Percentiles rank a stretch among this genome's conserved stretches.
Evolutionary conservation across 2,797 vertebrate genomes (phyloP).

Genomic region (Muscicapa comitata): DNA sequence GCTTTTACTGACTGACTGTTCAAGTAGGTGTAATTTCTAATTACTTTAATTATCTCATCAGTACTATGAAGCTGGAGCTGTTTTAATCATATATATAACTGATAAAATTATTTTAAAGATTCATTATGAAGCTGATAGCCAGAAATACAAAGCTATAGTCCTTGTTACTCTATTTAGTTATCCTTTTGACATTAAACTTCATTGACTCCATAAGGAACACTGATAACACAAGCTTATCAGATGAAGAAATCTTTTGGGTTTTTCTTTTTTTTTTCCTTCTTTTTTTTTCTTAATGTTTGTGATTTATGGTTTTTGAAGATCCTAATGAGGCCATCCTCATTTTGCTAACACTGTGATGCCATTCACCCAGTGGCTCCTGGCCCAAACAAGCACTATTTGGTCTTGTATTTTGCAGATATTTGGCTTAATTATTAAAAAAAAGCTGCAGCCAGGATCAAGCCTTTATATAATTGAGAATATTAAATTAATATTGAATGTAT

Average conservation of each 20-base stretch:
- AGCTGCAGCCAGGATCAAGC: neutral
- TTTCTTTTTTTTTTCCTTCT: neutral
- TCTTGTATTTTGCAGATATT: neutral
- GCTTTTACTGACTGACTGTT: slow-evolving; percentile 9
- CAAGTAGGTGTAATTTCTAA: slow-evolving; percentile 30
- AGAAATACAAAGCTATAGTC: neutral
- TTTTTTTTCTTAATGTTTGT: neutral
- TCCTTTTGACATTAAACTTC: neutral
- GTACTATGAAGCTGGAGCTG: neutral
- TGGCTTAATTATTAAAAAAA: neutral
- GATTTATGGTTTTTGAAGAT: neutral
- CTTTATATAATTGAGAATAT: neutral
- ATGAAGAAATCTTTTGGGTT: neutral
- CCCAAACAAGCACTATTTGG: neutral
- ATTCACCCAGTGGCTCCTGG: neutral
- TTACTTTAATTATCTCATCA: slow-evolving; percentile 39
- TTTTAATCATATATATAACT: neutral
- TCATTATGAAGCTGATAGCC: neutral
- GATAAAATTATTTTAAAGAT: neutral
- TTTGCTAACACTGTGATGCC: neutral
- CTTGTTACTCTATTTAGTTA: neutral
- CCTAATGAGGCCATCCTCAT: neutral
- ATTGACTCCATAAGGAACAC: neutral
- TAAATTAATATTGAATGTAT: neutral
- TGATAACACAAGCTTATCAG: neutral